These are phyloP conservation scores for Cardiocondyla obscurior DNA, from an alignment of 1,140 invertebrate species.

Conservation along the genomic window DNA sequence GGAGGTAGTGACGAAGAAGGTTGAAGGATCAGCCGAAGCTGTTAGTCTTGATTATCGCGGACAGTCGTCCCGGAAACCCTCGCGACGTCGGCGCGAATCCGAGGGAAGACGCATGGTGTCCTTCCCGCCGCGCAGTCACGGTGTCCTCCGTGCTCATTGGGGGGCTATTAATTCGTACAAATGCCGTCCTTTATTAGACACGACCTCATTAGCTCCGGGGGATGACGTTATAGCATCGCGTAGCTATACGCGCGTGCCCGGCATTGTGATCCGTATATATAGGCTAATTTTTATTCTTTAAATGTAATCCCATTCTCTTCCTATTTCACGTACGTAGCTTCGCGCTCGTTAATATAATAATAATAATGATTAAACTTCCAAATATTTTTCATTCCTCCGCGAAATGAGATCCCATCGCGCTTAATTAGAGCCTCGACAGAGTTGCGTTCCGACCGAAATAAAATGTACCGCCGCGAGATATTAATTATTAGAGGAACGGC, in stretches of 20 bases:
- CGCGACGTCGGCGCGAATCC: slow-evolving; percentile 60
- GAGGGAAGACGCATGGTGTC: slow-evolving; percentile 76
- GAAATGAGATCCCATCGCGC: background rate
- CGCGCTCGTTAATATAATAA: background rate
- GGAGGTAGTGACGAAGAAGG: slow-evolving; percentile 77
- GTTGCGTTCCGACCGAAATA: background rate
- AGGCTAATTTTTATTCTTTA: slow-evolving; percentile 10
- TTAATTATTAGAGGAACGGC: background rate
- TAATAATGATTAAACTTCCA: background rate
- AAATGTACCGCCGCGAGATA: background rate
- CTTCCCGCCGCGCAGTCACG: slow-evolving; percentile 53
- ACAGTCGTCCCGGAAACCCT: slow-evolving; percentile 76
- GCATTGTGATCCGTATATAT: background rate
- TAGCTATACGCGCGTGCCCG: background rate
- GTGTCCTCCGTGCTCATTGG: slow-evolving; percentile 56
- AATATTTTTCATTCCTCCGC: background rate
- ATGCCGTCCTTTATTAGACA: slow-evolving; percentile 72
- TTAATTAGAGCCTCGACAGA: background rate
- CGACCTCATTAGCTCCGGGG: slow-evolving; percentile 14
- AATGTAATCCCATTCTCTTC: background rate
- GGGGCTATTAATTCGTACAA: slow-evolving; percentile 75
- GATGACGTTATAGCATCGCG: background rate
- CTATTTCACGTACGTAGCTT: background rate
- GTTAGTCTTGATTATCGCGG: slow-evolving; percentile 83
- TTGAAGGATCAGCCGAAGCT: slow-evolving; percentile 82